These are phyloP conservation scores for Falco punctatus DNA, from an alignment of 2,113 vertebrate species.

Conservation along the genomic window DNA sequence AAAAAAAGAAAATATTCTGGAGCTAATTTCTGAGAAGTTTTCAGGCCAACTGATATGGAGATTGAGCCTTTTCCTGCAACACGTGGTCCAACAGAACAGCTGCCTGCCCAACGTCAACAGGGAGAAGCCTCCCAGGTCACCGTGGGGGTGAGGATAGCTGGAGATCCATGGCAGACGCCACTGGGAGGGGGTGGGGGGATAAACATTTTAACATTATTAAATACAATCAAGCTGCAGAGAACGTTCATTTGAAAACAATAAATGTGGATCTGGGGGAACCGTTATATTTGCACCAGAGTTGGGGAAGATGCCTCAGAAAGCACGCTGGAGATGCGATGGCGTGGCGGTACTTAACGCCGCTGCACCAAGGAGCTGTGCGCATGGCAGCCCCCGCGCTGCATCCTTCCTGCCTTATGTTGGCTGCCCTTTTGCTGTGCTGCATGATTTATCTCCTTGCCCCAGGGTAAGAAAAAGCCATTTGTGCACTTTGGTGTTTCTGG, in stretches of 20 bases:
- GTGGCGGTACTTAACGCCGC: accelerated
- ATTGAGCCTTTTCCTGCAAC: neutral
- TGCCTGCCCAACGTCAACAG: neutral
- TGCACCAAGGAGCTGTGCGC: accelerated
- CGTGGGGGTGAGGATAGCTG: accelerated
- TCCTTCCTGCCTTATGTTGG: neutral
- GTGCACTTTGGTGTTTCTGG: neutral
- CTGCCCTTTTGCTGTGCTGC: neutral
- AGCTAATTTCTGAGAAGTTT: neutral
- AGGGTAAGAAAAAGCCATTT: neutral
- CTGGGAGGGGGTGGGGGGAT: neutral
- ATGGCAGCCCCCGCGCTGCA: neutral
- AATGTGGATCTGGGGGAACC: neutral
- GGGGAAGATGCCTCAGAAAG: neutral
- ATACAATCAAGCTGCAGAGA: neutral
- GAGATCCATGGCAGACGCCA: neutral
- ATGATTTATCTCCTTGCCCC: neutral
- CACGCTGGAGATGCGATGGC: neutral
- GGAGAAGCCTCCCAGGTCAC: neutral
- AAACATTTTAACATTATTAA: neutral
- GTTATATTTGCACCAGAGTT: neutral
- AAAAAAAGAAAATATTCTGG: neutral
- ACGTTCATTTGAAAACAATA: neutral
- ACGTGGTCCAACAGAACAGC: neutral
- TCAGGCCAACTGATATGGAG: neutral